A percentile compares a stretch with the other conserved stretches of the same genome.
Evolutionary conservation across 2,113 vertebrate genomes (phyloP).

Genomic region (Diphyllodes magnificus): DNA sequence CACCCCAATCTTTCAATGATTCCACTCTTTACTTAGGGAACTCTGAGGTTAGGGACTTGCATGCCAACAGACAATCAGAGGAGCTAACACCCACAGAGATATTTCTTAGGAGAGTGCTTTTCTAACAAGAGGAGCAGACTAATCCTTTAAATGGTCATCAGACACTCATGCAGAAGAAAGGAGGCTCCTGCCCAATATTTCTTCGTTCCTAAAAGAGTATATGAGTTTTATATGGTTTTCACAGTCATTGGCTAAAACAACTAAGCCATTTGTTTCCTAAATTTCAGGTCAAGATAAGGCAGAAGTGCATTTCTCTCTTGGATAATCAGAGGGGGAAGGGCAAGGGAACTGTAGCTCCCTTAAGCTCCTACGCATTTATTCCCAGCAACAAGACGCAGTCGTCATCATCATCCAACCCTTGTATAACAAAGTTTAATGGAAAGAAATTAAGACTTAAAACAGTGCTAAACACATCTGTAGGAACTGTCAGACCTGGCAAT

Average conservation of each 20-base stretch:
- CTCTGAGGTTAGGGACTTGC: not conserved
- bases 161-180: not conserved
- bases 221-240: not conserved
- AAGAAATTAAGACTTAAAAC: not conserved
- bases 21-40: not conserved
- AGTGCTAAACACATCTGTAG: not conserved
- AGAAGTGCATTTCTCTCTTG: not conserved
- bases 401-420: not conserved
- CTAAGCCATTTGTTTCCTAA: not conserved
- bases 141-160: not conserved
- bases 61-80: not conserved
- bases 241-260: not conserved
- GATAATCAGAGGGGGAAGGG: not conserved
- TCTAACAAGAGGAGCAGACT: not conserved
- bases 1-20: not conserved
- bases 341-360: not conserved
- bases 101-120: not conserved
- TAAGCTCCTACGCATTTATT: not conserved
- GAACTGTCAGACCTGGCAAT: not conserved
- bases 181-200: not conserved
- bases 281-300: not conserved
- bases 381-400: not conserved
- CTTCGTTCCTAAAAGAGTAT: not conserved
- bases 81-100: accelerated
- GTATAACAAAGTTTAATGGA: not conserved